Percentiles rank a stretch among this genome's conserved stretches.
Conservation (phyloP, 2,888 invertebrate species). For the Cinara cedri region DNA sequence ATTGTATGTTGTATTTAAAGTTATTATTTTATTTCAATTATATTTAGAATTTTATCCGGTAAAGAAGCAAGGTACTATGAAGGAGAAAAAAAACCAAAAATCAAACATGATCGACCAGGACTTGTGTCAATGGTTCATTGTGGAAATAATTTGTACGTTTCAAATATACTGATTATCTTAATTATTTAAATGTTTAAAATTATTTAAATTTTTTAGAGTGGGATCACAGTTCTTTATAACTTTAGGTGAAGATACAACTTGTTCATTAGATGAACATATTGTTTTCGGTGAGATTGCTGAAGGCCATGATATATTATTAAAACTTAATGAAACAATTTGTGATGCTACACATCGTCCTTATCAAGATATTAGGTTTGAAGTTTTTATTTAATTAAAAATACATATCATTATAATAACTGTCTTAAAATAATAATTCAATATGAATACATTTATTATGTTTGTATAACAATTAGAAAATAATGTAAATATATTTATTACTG, state of each 20-base stretch:
- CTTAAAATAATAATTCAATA: no score
- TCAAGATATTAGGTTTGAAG: conserved; percentile 64
- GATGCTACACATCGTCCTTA: conserved; percentile 89
- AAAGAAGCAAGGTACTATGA: conserved; percentile 87
- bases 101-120: conserved; percentile 86
- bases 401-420: no score
- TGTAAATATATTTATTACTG: no score
- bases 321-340: conserved; percentile 92
- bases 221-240: conserved; percentile 97
- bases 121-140: conserved; percentile 93
- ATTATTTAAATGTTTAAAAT: conserved; percentile 16
- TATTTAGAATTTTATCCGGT: conserved; percentile 75
- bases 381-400: background rate
- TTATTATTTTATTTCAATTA: conserved; percentile 44
- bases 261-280: conserved; percentile 90
- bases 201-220: conserved; percentile 63
- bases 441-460: no score
- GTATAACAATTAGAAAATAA: no score
- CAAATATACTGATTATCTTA: background rate
- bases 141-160: conserved; percentile 77
- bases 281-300: conserved; percentile 96
- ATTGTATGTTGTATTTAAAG: conserved; percentile 15
- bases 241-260: conserved; percentile 79
- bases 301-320: conserved; percentile 84
- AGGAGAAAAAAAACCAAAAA: conserved; percentile 86